Percentiles rank a stretch among this genome's conserved stretches.
These are phyloP conservation scores for Stigmatopora argus DNA, from an alignment of 2,113 vertebrate genomes.

Conservation along the genomic window DNA sequence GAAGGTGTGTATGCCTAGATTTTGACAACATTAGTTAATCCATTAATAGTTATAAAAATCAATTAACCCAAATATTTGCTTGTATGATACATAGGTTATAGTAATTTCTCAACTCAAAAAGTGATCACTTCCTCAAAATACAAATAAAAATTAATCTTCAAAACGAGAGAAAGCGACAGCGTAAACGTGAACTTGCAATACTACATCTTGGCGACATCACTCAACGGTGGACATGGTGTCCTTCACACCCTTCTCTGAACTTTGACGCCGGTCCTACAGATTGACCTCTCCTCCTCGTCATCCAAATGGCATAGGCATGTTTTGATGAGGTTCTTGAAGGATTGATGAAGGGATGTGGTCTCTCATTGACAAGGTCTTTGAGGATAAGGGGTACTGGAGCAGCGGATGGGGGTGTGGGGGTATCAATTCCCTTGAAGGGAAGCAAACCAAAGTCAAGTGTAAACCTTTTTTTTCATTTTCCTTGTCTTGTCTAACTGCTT, in stretches of 20 bases:
- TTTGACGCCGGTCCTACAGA: neutral
- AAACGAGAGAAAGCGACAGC: neutral
- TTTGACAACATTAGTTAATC: no score
- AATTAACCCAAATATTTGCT: no score
- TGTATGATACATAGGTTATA: no score
- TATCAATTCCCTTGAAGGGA: slow-evolving; percentile 20
- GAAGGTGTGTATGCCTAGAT: no score
- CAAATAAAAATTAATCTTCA: no score
- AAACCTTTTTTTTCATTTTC: slow-evolving; percentile 1
- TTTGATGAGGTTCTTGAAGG: slow-evolving; percentile 67
- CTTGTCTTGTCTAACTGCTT: no score
- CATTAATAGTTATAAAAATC: no score
- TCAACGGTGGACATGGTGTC: neutral
- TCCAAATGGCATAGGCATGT: slow-evolving; percentile 30
- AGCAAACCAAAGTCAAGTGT: slow-evolving; percentile 42
- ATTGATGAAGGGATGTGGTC: slow-evolving; percentile 68
- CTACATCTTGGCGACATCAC: slow-evolving; percentile 19
- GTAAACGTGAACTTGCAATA: slow-evolving; percentile 12
- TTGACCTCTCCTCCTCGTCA: neutral
- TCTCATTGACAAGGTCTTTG: slow-evolving; percentile 23
- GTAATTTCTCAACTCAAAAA: no score
- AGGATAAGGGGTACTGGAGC: slow-evolving; percentile 9
- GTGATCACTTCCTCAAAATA: no score
- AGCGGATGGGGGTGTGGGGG: slow-evolving; percentile 8
- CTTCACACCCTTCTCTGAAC: neutral